Evolutionary conservation across 2,797 vertebrate genomes (phyloP), one percentile per base, ranked within the genome.

Genomic region (Scyliorhinus canicula): DNA sequence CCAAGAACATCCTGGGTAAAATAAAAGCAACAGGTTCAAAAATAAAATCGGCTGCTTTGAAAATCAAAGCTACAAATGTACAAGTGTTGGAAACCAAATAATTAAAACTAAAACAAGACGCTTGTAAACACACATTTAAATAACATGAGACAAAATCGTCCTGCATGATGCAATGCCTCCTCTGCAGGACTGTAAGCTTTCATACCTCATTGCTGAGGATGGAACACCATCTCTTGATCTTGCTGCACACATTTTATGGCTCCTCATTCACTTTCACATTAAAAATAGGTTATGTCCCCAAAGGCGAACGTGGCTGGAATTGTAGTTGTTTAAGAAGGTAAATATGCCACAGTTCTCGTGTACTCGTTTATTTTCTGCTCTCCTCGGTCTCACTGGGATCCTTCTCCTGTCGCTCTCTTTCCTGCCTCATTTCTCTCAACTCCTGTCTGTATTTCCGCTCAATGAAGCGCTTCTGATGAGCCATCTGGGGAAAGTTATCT

Each of bases 401-500:
- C 96, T 97, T 98, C 97, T 99, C 98, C 96, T 99, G 99, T 95
- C 98, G 98, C 96, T 99, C 99, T 95, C 98, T 98, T 97, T 99
- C 98, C 96, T 98, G 98, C 97, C 99, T 98, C 99, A 99, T 98
- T 98, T 99, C 99, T 98, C 99, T 99, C 97, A 99, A 98, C 98
- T 99, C 99, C 97, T 99, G 98, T 95, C 98, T 97, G 98, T 99
- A 99, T 96, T 99, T 99, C 96, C 99, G 98, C 97, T 99, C 99
- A 96, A 99, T 99, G 98, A 99, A 99, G 96, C 99, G 99, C 97
- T 99, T 99, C 98, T 99, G 99, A 98, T 99, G 98, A 97, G 99
- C 99, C 99, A 99, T 99, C 98, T 99, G 99, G 96, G 99, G 99
- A 97, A 99, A 99, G 98, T 99, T 99, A 98, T 99, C 99, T 99